These are phyloP conservation scores for Caenorhabditis briggsae DNA, from an alignment of 1,140 invertebrate genomes.

Conservation along the genomic window DNA sequence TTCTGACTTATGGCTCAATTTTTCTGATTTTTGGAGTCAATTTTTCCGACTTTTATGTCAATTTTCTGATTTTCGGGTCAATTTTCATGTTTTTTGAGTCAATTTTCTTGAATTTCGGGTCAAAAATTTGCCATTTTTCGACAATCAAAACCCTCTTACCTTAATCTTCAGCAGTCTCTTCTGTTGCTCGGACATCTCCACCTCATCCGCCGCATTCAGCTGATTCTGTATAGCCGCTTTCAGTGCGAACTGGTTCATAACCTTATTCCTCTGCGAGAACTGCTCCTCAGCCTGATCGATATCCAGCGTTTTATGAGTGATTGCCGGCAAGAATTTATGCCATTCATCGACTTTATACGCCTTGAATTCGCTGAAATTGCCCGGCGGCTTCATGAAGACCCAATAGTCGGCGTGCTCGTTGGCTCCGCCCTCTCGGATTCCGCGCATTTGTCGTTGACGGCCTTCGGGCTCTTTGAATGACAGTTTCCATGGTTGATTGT, in stretches of 20 bases:
- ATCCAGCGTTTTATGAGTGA: constrained; percentile 72
- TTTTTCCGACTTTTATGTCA: too few relatives aligned
- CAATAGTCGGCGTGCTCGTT: constrained; percentile 77
- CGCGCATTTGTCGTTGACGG: constrained; percentile 68
- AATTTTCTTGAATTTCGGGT: too few relatives aligned
- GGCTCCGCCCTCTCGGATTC: constrained; percentile 74
- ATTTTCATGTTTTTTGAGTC: too few relatives aligned
- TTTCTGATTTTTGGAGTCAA: too few relatives aligned
- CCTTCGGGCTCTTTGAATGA: constrained; percentile 67
- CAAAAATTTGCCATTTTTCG: too few relatives aligned
- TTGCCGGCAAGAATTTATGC: constrained; percentile 74
- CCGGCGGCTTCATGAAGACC: constrained; percentile 74
- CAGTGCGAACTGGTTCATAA: constrained; percentile 77
- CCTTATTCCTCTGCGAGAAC: constrained; percentile 72
- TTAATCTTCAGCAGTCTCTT: constrained; percentile 75
- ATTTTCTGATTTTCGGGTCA: too few relatives aligned
- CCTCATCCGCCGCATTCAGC: constrained; percentile 72
- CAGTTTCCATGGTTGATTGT: constrained; percentile 75
- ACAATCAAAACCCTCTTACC: too few relatives aligned
- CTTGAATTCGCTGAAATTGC: constrained; percentile 70
- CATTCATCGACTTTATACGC: constrained; percentile 75
- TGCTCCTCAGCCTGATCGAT: constrained; percentile 77
- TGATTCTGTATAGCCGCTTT: constrained; percentile 75
- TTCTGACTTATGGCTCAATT: too few relatives aligned
- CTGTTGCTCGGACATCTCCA: constrained; percentile 36